A percentile compares a stretch with the other conserved stretches of the same genome.
Evolutionary conservation across 1,140 invertebrate genomes (phyloP).

Genomic region (Meloidogyne floridensis): DNA sequence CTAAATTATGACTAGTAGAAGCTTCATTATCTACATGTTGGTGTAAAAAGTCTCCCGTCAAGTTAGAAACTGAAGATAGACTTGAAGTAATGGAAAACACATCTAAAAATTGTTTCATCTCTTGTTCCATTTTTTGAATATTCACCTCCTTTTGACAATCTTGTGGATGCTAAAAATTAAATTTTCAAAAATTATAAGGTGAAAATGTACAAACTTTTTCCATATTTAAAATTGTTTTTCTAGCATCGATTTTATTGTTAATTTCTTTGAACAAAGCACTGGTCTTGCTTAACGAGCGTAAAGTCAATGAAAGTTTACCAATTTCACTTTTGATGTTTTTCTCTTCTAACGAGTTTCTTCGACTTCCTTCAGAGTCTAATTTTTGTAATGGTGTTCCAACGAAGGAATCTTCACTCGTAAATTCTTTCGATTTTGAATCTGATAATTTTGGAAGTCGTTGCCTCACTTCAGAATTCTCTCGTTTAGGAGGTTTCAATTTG

Average conservation of each 20-base stretch:
- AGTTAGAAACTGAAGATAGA: not conserved
- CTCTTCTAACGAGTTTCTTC: not conserved
- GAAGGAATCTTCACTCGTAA: not conserved
- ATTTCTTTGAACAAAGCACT: constrained; percentile 10
- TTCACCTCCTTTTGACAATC: not conserved
- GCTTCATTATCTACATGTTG: not conserved
- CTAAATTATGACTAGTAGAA: not conserved
- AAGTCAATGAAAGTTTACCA: not conserved
- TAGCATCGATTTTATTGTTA: constrained; percentile 2
- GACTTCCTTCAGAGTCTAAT: not conserved
- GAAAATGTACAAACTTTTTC: not conserved
- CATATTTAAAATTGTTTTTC: not conserved
- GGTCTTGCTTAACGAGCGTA: not conserved
- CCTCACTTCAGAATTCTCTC: not conserved
- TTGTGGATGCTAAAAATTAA: not conserved
- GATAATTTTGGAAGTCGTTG: not conserved
- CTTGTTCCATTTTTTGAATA: constrained; percentile 1
- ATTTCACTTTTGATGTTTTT: not conserved
- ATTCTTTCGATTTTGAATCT: not conserved
- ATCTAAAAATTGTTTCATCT: not conserved
- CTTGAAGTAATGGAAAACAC: not conserved
- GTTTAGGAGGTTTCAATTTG: not conserved
- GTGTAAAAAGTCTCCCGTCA: not conserved
- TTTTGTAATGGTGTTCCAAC: not conserved
- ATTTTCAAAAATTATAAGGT: not conserved